Base-by-base conservation (phyloP, 2,888 invertebrate species). In the Ischnura elegans region DNA sequence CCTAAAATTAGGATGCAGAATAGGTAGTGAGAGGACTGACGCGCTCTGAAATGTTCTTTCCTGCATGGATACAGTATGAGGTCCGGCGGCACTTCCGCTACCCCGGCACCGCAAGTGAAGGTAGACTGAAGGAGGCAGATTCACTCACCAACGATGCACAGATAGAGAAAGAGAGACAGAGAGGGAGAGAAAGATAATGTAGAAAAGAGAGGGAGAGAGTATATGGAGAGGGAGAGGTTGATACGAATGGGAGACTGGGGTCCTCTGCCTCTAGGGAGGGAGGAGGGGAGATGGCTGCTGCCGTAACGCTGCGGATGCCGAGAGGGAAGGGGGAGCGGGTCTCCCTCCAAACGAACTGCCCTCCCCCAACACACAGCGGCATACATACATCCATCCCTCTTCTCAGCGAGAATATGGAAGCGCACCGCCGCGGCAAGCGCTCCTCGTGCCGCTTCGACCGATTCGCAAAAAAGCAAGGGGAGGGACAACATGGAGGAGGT, bases 1-100 rank as follows among this genome's bases (percentile, higher is more conserved):
- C 90, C 55, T 47, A 90, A 90, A 90, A 90, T 61, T 2, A 55
- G 61, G 90, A 55, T 61, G 90, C 90, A 61, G 90, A 5, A 90
- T 61, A 90, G 43, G n/a, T n/a, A n/a, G n/a, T n/a, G n/a, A n/a
- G n/a, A n/a, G n/a, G n/a, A n/a, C n/a, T n/a, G n/a, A n/a, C n/a
- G n/a, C n/a, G n/a, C n/a, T n/a, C n/a, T n/a, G n/a, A n/a, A n/a
- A n/a, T n/a, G n/a, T n/a, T n/a, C n/a, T n/a, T n/a, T n/a, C n/a
- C n/a, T n/a, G n/a, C n/a, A n/a, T n/a, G n/a, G n/a, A n/a, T n/a
- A n/a, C n/a, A n/a, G n/a, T n/a, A n/a, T n/a, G n/a, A n/a, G n/a
- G n/a, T n/a, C n/a, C n/a, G n/a, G n/a, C n/a, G n/a, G n/a, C n/a
- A n/a, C n/a, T n/a, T n/a, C n/a, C n/a, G n/a, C n/a, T n/a, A n/a